Conservation (phyloP, 2,888 invertebrate genomes). For the Synergus gifuensis region DNA sequence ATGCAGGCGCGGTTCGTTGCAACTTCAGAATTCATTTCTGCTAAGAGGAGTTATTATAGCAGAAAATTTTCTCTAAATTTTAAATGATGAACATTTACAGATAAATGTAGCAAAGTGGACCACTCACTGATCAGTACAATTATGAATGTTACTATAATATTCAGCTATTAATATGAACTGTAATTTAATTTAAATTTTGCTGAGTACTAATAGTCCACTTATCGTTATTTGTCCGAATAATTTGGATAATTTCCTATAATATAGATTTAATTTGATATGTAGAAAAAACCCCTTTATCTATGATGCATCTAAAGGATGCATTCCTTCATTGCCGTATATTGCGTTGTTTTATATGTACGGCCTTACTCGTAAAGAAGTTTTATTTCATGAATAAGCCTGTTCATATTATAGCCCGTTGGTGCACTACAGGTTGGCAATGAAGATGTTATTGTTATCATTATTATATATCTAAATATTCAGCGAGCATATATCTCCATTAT, state of each 20-base stretch:
- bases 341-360: slow-evolving; percentile 17
- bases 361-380: not conserved
- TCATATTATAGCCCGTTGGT: not conserved
- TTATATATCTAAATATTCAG: not conserved
- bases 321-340: slow-evolving; percentile 13
- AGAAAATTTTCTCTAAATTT: not conserved
- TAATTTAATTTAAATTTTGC: not conserved
- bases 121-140: not conserved
- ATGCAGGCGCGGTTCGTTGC: not conserved
- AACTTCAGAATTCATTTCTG: not conserved
- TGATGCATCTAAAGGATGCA: not conserved
- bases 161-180: not conserved
- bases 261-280: not conserved
- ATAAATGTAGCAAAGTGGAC: not conserved
- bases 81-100: not conserved
- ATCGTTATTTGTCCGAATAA: too few species aligned
- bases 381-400: slow-evolving; percentile 1
- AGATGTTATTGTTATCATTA: slow-evolving; percentile 12
- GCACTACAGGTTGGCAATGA: slow-evolving; percentile 19
- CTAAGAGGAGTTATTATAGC: not conserved
- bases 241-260: too few species aligned
- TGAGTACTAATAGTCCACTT: not conserved
- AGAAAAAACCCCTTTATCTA: too few species aligned
- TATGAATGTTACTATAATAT: not conserved
- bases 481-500: not conserved